Evolutionary conservation across 2,797 vertebrate species (phyloP).

Genomic region (Mus spretus): DNA sequence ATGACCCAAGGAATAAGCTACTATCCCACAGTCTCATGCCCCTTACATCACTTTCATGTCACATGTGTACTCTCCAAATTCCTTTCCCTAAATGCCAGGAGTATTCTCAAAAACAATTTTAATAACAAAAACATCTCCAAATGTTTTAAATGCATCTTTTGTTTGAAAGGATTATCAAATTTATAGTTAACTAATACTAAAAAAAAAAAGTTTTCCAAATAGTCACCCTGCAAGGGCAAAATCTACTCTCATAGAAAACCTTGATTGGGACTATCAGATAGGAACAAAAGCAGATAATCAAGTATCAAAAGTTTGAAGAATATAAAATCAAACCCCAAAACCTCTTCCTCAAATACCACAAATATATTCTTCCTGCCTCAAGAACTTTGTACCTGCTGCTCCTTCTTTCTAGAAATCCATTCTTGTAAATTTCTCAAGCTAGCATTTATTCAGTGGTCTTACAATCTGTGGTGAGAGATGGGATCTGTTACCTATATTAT

Average conservation of each 20-base stretch:
- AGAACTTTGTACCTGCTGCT: neutral
- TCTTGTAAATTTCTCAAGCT: neutral
- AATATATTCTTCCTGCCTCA: constrained; percentile 23
- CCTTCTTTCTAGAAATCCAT: constrained; percentile 7
- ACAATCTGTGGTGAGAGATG: neutral
- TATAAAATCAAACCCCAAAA: constrained; percentile 35
- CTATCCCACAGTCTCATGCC: neutral
- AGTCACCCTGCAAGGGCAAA: neutral
- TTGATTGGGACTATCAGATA: constrained; percentile 24
- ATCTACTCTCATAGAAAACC: neutral
- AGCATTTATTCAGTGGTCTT: neutral
- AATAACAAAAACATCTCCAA: constrained; percentile 1
- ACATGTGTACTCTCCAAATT: neutral
- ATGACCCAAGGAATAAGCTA: neutral
- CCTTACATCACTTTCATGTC: neutral
- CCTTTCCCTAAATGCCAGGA: neutral
- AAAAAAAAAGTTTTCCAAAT: neutral
- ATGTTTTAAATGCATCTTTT: neutral
- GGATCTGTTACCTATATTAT: neutral
- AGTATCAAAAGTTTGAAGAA: constrained; percentile 10
- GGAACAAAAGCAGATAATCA: neutral
- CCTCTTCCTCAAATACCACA: constrained; percentile 4
- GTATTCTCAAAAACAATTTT: neutral
- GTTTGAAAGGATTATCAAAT: neutral
- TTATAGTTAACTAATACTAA: neutral